Base-by-base conservation (phyloP, 2,113 vertebrate species). In the Lota lota region DNA sequence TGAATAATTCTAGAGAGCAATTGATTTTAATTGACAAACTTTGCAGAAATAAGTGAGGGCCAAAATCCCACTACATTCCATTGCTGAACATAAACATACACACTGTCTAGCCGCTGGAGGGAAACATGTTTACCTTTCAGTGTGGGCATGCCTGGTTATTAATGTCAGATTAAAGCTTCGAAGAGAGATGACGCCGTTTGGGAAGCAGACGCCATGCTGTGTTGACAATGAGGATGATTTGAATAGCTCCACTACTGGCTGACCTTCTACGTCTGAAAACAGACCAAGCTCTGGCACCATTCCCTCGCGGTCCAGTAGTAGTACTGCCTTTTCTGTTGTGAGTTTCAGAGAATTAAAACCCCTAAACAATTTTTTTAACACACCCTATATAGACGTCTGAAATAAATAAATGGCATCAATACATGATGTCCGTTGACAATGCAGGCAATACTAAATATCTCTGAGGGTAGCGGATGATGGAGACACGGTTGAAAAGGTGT, bases 101-200 rank as follows among this genome's bases (percentile, higher is more conserved):
- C 12, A 53, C 51, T 50, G 40, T 50, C 5, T 50, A 6, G 40
- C 5, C 40, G 16, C 28, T 60, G 54, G 63, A 64, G 75, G 81
- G 10, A 78, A 74, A 71, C 79, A 72, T 72, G 68, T 10, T 6
- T 14, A 17, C 51, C 61, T 74, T n/a, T 50, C 0, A 20, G 40
- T 64, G 33, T n/a, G 63, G n/a, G 16, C 16, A n/a, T 18, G 53
- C 17, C 64, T 3, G 64, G 10, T 47, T 47, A 47, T 8, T 47
- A 10, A 47, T 57, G 40, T 73, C 62, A 2, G 67, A 72, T 70
- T 60, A 77, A 72, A 72, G 67, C 22, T 6, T 67, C 11, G 72
- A 75, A 74, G 84, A 86, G 70, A 76, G 73, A 76, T 11, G 50
- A n/a, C 57, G 28, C 76, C 50, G 76, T 70, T 74, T 69, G 61